Evolutionary conservation across 2,888 invertebrate species (phyloP).

Genomic region (Leptinotarsa rubiginosa): DNA sequence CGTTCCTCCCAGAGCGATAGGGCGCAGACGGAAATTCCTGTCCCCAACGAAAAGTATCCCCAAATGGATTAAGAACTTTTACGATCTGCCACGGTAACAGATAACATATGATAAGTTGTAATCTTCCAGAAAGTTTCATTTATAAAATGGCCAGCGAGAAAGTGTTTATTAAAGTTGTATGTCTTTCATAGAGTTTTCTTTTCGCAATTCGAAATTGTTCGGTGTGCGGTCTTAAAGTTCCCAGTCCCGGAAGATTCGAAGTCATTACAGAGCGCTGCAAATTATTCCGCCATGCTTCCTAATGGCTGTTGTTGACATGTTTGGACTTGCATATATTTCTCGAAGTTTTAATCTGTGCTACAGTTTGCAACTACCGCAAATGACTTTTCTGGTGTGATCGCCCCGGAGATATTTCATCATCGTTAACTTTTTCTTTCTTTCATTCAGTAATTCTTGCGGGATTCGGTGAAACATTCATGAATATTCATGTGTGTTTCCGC

Average conservation of each 20-base stretch:
- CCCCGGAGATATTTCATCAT: constrained; percentile 1
- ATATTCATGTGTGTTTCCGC: background rate
- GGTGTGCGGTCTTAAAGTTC: constrained; percentile 10
- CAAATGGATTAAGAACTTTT: constrained; percentile 38
- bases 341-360: constrained; percentile 45
- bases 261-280: constrained; percentile 45
- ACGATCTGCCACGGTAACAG: constrained; percentile 31
- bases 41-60: constrained; percentile 26
- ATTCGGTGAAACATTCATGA: background rate
- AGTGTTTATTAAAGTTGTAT: constrained; percentile 23
- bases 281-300: constrained; percentile 47
- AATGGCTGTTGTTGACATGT: constrained; percentile 49
- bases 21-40: constrained; percentile 1
- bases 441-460: background rate
- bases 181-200: constrained; percentile 11
- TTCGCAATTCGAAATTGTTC: constrained; percentile 9
- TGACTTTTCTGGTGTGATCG: background rate
- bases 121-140: constrained; percentile 39
- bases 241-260: constrained; percentile 32
- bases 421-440: background rate
- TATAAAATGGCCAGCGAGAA: constrained; percentile 19
- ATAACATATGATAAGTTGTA: constrained; percentile 41
- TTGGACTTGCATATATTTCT: constrained; percentile 47
- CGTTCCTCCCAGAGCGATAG: background rate
- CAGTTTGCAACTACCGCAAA: constrained; percentile 24